Percentiles rank a stretch among this genome's conserved stretches.
phyloP scores from a whole-genome alignment of 2,797 vertebrate species.

The Lophius americanus region DNA sequence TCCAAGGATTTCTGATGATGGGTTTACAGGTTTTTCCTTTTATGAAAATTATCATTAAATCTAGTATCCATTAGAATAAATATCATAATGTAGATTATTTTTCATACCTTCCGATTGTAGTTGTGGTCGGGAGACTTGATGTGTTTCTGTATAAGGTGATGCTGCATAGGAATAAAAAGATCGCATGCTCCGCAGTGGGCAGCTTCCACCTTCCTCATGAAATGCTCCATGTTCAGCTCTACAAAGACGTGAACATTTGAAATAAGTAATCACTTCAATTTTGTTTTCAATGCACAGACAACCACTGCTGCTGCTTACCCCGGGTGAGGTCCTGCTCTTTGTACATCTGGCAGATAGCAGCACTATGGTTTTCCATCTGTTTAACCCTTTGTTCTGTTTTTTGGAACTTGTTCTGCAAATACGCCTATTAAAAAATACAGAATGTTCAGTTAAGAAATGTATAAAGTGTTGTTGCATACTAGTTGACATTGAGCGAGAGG shows the following conservation, averaged over 20 bases:
- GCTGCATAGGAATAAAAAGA: slow-evolving; percentile 95
- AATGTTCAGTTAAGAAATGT: too few species aligned
- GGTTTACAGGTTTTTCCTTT: background rate
- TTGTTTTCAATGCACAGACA: too few species aligned
- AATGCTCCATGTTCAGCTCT: slow-evolving; percentile 95
- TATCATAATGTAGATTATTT: too few species aligned
- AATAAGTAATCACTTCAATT: background rate
- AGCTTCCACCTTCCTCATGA: slow-evolving; percentile 93
- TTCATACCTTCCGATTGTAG: slow-evolving; percentile 89
- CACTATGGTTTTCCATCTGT: slow-evolving; percentile 87
- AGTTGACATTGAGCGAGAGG: too few species aligned
- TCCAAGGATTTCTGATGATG: background rate
- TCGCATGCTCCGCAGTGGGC: slow-evolving; percentile 94
- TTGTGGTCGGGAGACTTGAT: slow-evolving; percentile 91
- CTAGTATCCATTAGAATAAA: background rate
- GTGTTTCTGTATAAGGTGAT: slow-evolving; percentile 91
- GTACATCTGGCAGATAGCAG: slow-evolving; percentile 90
- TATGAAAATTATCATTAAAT: background rate
- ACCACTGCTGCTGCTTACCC: slow-evolving; percentile 70
- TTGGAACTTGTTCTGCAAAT: slow-evolving; percentile 88
- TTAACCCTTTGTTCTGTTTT: slow-evolving; percentile 88
- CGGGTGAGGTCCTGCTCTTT: slow-evolving; percentile 91
- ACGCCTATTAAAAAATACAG: slow-evolving; percentile 79
- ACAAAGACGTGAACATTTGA: background rate
- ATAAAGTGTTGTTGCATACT: too few species aligned